Conservation (phyloP, 2,797 vertebrate genomes). For the Gymnodraco acuticeps region DNA sequence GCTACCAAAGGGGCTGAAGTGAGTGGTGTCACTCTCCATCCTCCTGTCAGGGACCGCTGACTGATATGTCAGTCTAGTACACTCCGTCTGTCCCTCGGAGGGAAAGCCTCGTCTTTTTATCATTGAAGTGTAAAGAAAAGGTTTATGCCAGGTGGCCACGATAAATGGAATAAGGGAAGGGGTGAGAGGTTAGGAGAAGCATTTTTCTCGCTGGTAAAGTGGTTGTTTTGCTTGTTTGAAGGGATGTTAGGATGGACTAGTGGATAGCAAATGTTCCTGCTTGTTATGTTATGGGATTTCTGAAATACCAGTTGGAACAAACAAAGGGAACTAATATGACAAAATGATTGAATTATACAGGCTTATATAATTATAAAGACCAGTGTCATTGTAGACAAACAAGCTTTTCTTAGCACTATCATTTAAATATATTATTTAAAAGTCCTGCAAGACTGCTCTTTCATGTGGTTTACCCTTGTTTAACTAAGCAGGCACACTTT, state of each 20-base stretch:
- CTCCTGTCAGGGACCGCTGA: conserved; percentile 56
- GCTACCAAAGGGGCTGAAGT: conserved; percentile 50
- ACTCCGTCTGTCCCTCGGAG: conserved; percentile 60
- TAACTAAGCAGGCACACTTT: conserved; percentile 10
- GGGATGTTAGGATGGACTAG: conserved; percentile 42
- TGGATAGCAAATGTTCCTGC: conserved; percentile 14
- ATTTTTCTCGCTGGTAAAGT: conserved; percentile 51
- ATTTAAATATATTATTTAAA: background rate
- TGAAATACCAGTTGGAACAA: background rate
- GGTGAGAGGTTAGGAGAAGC: conserved; percentile 47
- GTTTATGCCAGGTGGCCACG: conserved; percentile 53
- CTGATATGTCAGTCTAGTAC: conserved; percentile 59
- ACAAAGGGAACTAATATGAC: background rate
- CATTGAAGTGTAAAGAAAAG: conserved; percentile 68
- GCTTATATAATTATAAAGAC: background rate
- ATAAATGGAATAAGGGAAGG: conserved; percentile 66
- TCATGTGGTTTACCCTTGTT: background rate
- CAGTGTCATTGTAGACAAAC: background rate
- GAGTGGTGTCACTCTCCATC: conserved; percentile 68
- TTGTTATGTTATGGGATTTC: conserved; percentile 12
- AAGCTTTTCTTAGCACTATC: background rate
- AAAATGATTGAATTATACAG: conserved; percentile 14
- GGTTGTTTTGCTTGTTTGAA: conserved; percentile 54
- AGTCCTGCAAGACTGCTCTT: background rate
- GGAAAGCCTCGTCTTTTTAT: conserved; percentile 57